Evolutionary conservation across 2,797 vertebrate genomes (phyloP).

Genomic region (Philypnodon macrostomus): DNA sequence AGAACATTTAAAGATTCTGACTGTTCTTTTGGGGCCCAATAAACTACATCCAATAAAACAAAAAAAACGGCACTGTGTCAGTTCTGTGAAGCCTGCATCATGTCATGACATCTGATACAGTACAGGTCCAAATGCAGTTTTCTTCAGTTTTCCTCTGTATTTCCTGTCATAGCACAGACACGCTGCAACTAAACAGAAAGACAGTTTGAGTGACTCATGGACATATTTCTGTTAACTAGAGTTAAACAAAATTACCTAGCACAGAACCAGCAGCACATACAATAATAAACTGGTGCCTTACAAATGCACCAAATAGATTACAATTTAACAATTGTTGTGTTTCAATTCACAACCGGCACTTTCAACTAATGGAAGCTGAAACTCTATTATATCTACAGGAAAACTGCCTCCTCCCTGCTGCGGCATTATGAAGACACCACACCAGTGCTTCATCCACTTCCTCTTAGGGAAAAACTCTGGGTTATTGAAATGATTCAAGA

Average conservation of each 20-base stretch:
- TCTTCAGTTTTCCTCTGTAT: no score
- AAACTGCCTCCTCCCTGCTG: constrained; percentile 61
- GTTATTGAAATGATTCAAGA: constrained; percentile 46
- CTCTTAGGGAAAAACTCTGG: constrained; percentile 16
- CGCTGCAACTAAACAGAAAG: constrained; percentile 21
- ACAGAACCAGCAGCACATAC: no score
- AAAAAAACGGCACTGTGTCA: constrained; percentile 8
- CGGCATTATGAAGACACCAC: constrained; percentile 35
- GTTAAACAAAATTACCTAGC: constrained; percentile 22
- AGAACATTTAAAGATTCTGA: constrained; percentile 31
- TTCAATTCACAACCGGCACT: constrained; percentile 24
- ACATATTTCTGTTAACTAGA: constrained; percentile 11
- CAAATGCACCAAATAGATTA: constrained; percentile 21
- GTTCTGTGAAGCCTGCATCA: constrained; percentile 3
- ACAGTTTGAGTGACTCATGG: constrained; percentile 30
- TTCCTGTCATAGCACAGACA: constrained; percentile 27
- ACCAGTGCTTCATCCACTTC: constrained; percentile 42
- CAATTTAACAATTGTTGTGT: constrained; percentile 31
- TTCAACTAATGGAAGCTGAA: constrained; percentile 23
- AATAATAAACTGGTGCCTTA: no score
- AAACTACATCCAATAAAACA: constrained; percentile 23
- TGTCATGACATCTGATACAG: not conserved
- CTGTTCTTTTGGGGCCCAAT: constrained; percentile 17
- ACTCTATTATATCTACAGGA: constrained; percentile 40
- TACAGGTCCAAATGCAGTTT: constrained; percentile 5